Evolutionary conservation across 2,113 vertebrate genomes (phyloP).

Genomic region (Perccottus glenii): DNA sequence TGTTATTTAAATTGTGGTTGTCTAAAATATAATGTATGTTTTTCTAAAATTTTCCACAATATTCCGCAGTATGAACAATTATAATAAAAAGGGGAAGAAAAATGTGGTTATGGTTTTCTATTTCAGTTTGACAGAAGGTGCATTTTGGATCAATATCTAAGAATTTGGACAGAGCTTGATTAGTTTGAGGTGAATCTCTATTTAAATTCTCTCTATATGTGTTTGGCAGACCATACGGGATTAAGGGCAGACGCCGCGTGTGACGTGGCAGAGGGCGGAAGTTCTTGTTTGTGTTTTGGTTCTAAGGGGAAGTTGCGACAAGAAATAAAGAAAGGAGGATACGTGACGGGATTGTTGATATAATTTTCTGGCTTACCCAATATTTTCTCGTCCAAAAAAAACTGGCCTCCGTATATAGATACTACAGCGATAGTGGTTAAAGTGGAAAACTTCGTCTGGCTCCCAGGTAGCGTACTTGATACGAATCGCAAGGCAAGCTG

Average conservation of each 20-base stretch:
- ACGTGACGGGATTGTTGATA: constrained; percentile 77
- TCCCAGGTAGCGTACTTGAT: constrained; percentile 65
- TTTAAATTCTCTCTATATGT: too few relatives aligned
- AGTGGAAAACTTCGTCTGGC: constrained; percentile 45
- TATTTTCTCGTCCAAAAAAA: constrained; percentile 26
- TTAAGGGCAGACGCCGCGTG: constrained; percentile 35
- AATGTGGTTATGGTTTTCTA: too few relatives aligned
- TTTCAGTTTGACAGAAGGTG: too few relatives aligned
- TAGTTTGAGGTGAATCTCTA: too few relatives aligned
- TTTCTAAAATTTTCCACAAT: too few relatives aligned
- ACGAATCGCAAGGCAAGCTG: constrained; percentile 41
- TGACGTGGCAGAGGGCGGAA: constrained; percentile 81
- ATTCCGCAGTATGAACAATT: too few relatives aligned
- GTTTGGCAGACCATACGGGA: not conserved
- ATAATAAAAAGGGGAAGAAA: too few relatives aligned
- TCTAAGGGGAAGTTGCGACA: constrained; percentile 82
- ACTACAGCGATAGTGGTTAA: constrained; percentile 38
- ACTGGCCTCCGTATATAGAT: constrained; percentile 13
- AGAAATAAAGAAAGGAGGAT: constrained; percentile 80
- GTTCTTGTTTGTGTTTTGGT: constrained; percentile 83
- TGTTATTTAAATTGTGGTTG: too few relatives aligned
- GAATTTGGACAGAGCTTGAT: too few relatives aligned
- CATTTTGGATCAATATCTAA: too few relatives aligned
- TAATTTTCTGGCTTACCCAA: constrained; percentile 45
- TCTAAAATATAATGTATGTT: too few relatives aligned